Conservation (phyloP, 2,888 invertebrate genomes). For the Nysson spinosus region DNA sequence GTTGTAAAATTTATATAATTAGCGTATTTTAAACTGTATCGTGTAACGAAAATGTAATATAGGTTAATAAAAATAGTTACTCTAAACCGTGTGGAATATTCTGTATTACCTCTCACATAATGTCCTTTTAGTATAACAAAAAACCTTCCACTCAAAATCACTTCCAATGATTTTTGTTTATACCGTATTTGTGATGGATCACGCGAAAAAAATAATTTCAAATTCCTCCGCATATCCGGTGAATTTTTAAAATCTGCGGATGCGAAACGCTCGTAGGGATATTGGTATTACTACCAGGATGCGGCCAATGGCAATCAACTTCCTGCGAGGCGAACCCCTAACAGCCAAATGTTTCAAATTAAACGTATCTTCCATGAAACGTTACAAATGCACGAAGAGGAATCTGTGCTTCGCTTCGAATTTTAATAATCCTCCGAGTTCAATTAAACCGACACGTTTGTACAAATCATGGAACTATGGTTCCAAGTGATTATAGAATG, state of each 20-base stretch:
- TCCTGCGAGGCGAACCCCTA: conserved; percentile 17
- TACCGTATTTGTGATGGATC: no score
- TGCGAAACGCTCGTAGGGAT: neutral
- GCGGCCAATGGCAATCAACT: neutral
- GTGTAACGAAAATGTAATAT: no score
- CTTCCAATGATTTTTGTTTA: no score
- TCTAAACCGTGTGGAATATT: no score
- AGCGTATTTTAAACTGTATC: no score
- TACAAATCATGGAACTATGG: conserved; percentile 61
- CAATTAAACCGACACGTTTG: conserved; percentile 5
- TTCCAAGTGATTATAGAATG: conserved; percentile 61
- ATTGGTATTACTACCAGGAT: neutral
- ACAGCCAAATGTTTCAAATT: conserved; percentile 42
- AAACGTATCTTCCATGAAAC: conserved; percentile 43
- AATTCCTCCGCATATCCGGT: no score
- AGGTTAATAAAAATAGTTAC: no score
- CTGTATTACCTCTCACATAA: no score
- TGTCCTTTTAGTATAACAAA: no score
- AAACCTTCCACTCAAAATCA: no score
- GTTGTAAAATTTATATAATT: no score
- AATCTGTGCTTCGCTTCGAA: neutral
- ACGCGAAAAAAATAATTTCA: no score
- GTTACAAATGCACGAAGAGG: conserved; percentile 8
- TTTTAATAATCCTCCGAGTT: neutral
- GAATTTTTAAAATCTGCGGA: neutral